phyloP scores from a whole-genome alignment of 2,113 vertebrate genomes.

The Vanacampus margaritifer region DNA sequence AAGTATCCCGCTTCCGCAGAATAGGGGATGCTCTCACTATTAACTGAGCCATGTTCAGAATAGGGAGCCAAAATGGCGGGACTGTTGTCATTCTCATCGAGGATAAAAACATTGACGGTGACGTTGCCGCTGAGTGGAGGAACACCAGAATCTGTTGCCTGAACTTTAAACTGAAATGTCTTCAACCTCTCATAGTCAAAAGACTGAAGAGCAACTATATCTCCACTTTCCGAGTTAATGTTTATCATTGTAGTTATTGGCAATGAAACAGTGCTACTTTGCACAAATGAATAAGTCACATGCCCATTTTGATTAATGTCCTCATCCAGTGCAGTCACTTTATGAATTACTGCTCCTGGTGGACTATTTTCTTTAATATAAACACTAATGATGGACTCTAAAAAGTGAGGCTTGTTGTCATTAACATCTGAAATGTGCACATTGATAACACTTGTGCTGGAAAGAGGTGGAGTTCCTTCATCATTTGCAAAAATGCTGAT shows the following conservation, averaged over 20 bases:
- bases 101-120: constrained; percentile 60
- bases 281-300: not conserved
- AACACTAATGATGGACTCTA: constrained; percentile 39
- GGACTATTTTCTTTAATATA: constrained; percentile 45
- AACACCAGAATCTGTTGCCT: constrained; percentile 78
- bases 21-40: constrained; percentile 48
- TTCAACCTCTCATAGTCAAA: constrained; percentile 72
- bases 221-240: constrained; percentile 4
- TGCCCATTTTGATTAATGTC: not conserved
- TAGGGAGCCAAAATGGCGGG: constrained; percentile 36
- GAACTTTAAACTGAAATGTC: constrained; percentile 73
- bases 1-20: constrained; percentile 43
- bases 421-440: constrained; percentile 34
- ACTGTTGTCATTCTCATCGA: constrained; percentile 67
- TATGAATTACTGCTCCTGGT: constrained; percentile 22
- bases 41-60: constrained; percentile 47
- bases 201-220: not conserved
- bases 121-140: constrained; percentile 72
- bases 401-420: constrained; percentile 59
- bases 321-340: not conserved
- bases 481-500: not conserved
- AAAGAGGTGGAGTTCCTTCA: not conserved
- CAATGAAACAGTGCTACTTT: not conserved
- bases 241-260: constrained; percentile 2
- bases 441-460: not conserved